Evolutionary conservation across 30 jellyfish, hydroid and myxozoan genomes (phyloP), one percentile per base, ranked within the genome.

Genomic region (Aurelia aurita): DNA sequence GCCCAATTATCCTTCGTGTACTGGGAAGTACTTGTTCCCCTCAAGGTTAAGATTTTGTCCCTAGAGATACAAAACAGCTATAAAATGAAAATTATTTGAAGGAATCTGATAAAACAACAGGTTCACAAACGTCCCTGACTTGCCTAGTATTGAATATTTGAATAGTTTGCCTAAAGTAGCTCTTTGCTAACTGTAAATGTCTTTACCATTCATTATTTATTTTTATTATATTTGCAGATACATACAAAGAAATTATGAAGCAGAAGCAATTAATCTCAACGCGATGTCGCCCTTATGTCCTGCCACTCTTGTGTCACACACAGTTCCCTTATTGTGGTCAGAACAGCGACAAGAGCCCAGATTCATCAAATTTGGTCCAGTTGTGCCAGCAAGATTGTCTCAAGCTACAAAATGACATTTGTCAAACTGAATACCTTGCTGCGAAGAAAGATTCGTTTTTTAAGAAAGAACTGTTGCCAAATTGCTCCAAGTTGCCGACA

Each of bases 321-420:
- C 88, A 87, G 39, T 87, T 87, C 39, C 96, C 96, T 4, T 87
- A 87, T 44, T 87, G 96, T 55, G 87, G 77, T n/a, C 89, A 46
- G 58, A 39, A 63, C 70, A 47, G 43, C 20, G 93, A 69, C 57
- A 45, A 46, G 54, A 54, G 26, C 67, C 82, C 85, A 6, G 87
- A 69, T 28, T n/a, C 85, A 13, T 21, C 75, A 0, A 65, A 34
- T 25, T 61, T 58, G 15, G 73, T 71, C 3, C 80, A 72, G 66
- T 27, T 87, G 15, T 87, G 96, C 70, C 96, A 87, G 4, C 77
- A 68, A 34, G 96, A 76, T 58, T 87, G 96, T 74, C 87, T 71
- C 34, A 59, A 59, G 29, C 58, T 87, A 28, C 96, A 87, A 53
- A 69, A 68, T 46, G 96, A 87, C 54, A 68, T 87, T 8, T 87